Evolutionary conservation across 2,888 invertebrate genomes (phyloP).

Genomic region (Diadegma fenestrale): DNA sequence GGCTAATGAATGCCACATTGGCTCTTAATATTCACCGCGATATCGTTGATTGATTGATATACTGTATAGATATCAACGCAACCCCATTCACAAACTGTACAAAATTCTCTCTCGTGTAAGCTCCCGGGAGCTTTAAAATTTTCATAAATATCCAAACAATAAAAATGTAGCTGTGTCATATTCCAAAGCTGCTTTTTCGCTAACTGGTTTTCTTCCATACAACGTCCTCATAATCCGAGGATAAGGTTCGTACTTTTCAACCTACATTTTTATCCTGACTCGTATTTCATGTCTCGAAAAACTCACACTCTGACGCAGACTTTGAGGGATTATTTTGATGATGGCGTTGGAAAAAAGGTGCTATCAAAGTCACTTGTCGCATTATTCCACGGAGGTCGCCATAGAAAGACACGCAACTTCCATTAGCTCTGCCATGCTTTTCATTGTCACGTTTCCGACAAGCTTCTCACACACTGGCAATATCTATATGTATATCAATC

Average conservation of each 20-base stretch:
- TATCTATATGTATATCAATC: slow-evolving; percentile 10
- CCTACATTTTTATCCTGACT: slow-evolving; percentile 29
- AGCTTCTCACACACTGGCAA: slow-evolving; percentile 1
- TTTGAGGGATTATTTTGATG: background rate
- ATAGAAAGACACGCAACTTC: slow-evolving; percentile 71
- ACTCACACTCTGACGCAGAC: slow-evolving; percentile 1
- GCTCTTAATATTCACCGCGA: slow-evolving; percentile 9
- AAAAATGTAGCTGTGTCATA: background rate
- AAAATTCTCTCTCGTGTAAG: background rate
- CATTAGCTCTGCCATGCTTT: slow-evolving; percentile 69
- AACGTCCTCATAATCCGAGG: background rate
- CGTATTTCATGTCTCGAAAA: slow-evolving; percentile 30
- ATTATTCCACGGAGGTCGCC: slow-evolving; percentile 10
- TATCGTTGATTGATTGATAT: slow-evolving; percentile 38
- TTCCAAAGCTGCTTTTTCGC: background rate
- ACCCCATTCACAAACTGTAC: slow-evolving; percentile 28
- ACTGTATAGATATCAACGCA: slow-evolving; percentile 34
- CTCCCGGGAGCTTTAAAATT: background rate
- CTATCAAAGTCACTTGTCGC: slow-evolving; percentile 51
- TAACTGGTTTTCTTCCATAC: background rate
- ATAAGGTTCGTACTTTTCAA: background rate
- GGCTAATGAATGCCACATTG: slow-evolving; percentile 77
- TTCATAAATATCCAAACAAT: background rate
- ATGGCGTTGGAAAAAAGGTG: slow-evolving; percentile 35
- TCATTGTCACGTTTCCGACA: slow-evolving; percentile 32